Evolutionary conservation across 2,797 vertebrate genomes (phyloP).

Genomic region (Hippoglossus hippoglossus): DNA sequence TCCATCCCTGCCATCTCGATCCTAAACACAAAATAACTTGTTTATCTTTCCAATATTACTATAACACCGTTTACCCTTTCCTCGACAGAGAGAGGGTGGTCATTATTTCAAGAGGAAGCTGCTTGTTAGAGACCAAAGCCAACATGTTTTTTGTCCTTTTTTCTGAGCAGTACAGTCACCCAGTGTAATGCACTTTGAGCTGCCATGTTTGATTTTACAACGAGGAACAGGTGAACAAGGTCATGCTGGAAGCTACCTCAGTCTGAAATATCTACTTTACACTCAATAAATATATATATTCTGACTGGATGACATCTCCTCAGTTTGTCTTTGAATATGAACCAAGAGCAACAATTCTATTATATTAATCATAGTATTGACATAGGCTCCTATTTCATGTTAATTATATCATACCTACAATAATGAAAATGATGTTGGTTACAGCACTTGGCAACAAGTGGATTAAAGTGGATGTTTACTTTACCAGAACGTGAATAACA

Average conservation of each 20-base stretch:
- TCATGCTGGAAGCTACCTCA: not conserved
- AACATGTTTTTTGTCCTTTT: not conserved
- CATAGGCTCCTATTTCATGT: too few relatives aligned
- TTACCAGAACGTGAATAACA: not conserved
- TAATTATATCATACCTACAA: not conserved
- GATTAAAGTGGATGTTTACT: not conserved
- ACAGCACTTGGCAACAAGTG: too few relatives aligned
- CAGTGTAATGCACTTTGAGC: constrained; percentile 3
- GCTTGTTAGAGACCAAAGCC: not conserved
- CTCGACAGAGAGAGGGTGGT: too few relatives aligned
- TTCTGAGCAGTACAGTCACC: not conserved
- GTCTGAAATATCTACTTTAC: not conserved
- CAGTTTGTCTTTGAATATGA: not conserved
- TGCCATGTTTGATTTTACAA: constrained; percentile 10
- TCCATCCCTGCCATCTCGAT: not conserved
- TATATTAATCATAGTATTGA: too few relatives aligned
- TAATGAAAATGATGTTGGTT: too few relatives aligned
- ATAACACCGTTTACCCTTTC: too few relatives aligned
- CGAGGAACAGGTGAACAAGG: not conserved
- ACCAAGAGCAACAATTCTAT: not conserved
- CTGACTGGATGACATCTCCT: not conserved
- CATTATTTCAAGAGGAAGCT: not conserved
- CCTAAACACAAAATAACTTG: too few relatives aligned
- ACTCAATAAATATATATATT: not conserved
- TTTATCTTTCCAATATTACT: too few relatives aligned